phyloP scores from a whole-genome alignment of 2,888 invertebrate genomes.

The Eristalis pertinax region DNA sequence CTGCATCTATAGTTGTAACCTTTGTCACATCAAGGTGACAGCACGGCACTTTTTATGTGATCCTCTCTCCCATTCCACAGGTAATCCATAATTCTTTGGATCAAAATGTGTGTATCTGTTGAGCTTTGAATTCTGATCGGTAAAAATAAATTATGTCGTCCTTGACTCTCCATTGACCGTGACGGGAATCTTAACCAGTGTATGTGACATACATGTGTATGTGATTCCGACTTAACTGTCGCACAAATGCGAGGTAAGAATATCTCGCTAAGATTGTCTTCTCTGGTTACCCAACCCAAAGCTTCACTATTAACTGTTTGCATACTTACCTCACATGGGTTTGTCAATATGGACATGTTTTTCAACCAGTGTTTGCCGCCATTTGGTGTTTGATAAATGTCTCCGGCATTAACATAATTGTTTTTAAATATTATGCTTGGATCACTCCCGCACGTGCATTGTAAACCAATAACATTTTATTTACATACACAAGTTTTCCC shows the following conservation, averaged over 20 bases:
- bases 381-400: constrained; percentile 21
- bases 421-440: constrained; percentile 4
- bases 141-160: constrained; percentile 50
- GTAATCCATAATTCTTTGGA: constrained; percentile 18
- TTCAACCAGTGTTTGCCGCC: constrained; percentile 2
- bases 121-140: constrained; percentile 26
- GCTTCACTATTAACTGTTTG: background rate
- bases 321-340: constrained; percentile 6
- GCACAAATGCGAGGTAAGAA: constrained; percentile 28
- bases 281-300: constrained; percentile 44
- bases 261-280: constrained; percentile 13
- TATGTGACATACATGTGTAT: background rate
- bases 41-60: too few species aligned
- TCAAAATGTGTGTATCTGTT: constrained; percentile 38
- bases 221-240: constrained; percentile 12
- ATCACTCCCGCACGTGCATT: background rate
- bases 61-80: too few species aligned
- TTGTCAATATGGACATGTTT: background rate
- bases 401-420: constrained; percentile 14
- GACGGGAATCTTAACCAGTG: constrained; percentile 25
- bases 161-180: constrained; percentile 37
- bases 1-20: background rate
- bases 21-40: too few species aligned
- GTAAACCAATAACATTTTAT: background rate
- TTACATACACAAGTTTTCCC: background rate